Evolutionary conservation across 2,888 invertebrate species (phyloP).

Genomic region (Trichogramma dendrolimi): DNA sequence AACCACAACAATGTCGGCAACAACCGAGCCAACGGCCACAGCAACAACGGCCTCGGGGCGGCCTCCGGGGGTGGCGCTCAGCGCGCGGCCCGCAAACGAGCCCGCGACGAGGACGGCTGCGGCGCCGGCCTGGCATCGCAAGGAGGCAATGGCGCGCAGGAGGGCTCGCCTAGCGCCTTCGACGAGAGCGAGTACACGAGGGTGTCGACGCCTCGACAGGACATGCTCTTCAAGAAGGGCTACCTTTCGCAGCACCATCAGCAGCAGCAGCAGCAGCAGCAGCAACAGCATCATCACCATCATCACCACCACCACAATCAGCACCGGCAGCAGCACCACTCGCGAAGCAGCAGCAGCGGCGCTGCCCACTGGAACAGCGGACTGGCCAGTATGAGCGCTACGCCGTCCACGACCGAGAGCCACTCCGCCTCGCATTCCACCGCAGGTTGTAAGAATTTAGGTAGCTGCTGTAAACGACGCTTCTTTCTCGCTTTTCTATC

Average conservation of each 20-base stretch:
- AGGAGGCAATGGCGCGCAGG: neutral
- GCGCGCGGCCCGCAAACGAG: constrained; percentile 35
- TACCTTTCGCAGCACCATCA: constrained; percentile 57
- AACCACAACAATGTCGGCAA: neutral
- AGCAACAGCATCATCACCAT: too few relatives aligned
- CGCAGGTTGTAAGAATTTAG: constrained; percentile 45
- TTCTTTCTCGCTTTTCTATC: constrained; percentile 28
- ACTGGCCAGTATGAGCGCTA: constrained; percentile 48
- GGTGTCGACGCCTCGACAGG: constrained; percentile 67
- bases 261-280: constrained; percentile 44
- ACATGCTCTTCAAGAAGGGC: constrained; percentile 68
- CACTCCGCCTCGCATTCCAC: constrained; percentile 51
- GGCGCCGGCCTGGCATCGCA: neutral
- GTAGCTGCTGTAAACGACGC: neutral
- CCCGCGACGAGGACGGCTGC: constrained; percentile 31
- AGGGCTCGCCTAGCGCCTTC: constrained; percentile 55
- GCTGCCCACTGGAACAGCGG: constrained; percentile 25
- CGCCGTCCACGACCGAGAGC: constrained; percentile 50
- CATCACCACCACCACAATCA: too few relatives aligned
- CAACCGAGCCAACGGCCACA: constrained; percentile 38
- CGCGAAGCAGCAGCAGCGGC: too few relatives aligned
- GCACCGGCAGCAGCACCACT: too few relatives aligned
- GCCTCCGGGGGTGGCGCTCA: constrained; percentile 25
- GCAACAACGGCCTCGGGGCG: constrained; percentile 27
- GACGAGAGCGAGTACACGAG: constrained; percentile 67